phyloP scores from a whole-genome alignment of 2,113 vertebrate species.

The Hirundichthys speculiger region DNA sequence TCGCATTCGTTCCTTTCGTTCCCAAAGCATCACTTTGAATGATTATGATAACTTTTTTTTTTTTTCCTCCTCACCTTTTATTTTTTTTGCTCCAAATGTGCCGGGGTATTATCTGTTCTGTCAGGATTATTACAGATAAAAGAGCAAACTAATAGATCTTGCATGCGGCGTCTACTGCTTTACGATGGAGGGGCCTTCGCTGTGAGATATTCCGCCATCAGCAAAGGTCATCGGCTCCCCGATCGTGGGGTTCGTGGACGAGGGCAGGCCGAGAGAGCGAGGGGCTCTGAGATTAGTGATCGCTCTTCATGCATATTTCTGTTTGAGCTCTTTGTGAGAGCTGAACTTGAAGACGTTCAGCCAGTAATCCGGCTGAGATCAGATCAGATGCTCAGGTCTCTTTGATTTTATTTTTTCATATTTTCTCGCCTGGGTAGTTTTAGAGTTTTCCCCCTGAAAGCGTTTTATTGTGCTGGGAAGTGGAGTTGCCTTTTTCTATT shows the following conservation, averaged over 20 bases:
- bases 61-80: constrained; percentile 12
- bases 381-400: no score
- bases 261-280: constrained; percentile 41
- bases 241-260: constrained; percentile 24
- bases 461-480: no score
- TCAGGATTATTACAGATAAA: constrained; percentile 73
- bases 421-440: no score
- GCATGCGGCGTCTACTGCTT: constrained; percentile 33
- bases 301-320: constrained; percentile 50
- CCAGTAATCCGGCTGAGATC: no score
- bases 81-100: constrained; percentile 56
- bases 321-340: constrained; percentile 1
- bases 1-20: constrained; percentile 47
- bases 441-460: no score
- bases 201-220: constrained; percentile 52
- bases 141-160: constrained; percentile 71
- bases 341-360: constrained; percentile 1
- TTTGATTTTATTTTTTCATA: no score
- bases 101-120: constrained; percentile 62
- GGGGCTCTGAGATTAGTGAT: constrained; percentile 16
- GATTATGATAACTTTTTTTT: constrained; percentile 51
- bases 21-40: constrained; percentile 62
- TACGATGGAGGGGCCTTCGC: constrained; percentile 56
- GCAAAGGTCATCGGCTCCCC: constrained; percentile 69
- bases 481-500: not conserved